phyloP scores from a whole-genome alignment of 2,797 vertebrate genomes.

The Cossypha dichroa region DNA sequence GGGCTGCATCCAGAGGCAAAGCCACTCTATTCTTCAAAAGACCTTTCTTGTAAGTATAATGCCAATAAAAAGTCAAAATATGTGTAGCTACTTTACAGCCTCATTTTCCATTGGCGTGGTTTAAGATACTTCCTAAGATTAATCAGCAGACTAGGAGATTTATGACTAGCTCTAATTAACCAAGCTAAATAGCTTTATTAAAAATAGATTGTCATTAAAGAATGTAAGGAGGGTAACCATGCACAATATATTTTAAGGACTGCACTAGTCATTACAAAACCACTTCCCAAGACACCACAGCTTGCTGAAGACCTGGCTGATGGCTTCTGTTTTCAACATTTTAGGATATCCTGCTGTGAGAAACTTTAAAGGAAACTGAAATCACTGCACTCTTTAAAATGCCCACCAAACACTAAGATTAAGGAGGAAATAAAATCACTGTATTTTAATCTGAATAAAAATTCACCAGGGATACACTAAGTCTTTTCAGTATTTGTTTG shows the following conservation, averaged over 20 bases:
- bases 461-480: not conserved
- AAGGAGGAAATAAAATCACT: not conserved
- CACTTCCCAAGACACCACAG: not conserved
- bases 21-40: not conserved
- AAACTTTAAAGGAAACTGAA: not conserved
- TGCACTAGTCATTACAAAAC: not conserved
- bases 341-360: not conserved
- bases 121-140: not conserved
- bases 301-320: not conserved
- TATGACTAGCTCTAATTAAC: constrained; percentile 50
- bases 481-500: not conserved
- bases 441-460: not conserved
- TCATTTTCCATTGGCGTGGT: not conserved
- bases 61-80: not conserved
- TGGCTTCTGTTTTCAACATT: not conserved
- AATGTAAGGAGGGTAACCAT: not conserved
- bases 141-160: constrained; percentile 13
- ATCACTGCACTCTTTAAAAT: not conserved
- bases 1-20: not conserved
- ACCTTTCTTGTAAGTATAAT: not conserved
- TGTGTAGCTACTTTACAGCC: not conserved
- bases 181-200: constrained; percentile 57
- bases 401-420: not conserved
- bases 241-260: not conserved
- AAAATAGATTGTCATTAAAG: constrained; percentile 39